A percentile compares a stretch with the other conserved stretches of the same genome.
These are phyloP conservation scores for Drosophila tripunctata DNA, from an alignment of 2,888 invertebrate species.

Conservation along the genomic window DNA sequence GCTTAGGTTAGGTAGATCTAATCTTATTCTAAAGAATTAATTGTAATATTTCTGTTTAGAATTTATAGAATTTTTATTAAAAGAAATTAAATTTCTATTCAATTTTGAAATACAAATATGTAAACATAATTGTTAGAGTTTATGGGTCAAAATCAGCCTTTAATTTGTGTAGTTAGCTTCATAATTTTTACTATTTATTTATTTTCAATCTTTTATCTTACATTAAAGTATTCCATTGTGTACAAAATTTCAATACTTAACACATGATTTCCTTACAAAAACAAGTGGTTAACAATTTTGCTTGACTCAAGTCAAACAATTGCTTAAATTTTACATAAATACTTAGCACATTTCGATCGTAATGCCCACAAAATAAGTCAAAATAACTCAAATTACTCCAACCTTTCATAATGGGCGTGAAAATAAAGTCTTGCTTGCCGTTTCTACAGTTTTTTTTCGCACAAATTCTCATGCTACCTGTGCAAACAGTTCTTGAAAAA, in stretches of 20 bases:
- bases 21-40: no score
- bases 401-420: slow-evolving; percentile 25
- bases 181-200: no score
- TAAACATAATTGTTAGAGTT: no score
- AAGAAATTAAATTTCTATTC: no score
- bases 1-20: no score
- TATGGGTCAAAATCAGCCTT: no score
- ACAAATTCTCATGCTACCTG: slow-evolving; percentile 41
- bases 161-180: no score
- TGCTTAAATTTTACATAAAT: slow-evolving; percentile 12
- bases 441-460: background rate
- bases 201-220: background rate
- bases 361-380: background rate
- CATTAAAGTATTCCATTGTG: background rate
- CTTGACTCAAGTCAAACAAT: slow-evolving; percentile 11
- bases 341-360: slow-evolving; percentile 8
- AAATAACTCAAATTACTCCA: slow-evolving; percentile 2
- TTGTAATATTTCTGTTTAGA: no score
- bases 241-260: background rate
- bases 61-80: no score
- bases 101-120: no score
- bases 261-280: background rate
- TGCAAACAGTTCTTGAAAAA: slow-evolving; percentile 38
- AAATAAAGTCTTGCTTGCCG: background rate
- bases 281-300: background rate